Evolutionary conservation across 1,140 invertebrate genomes (phyloP), one percentile per base, ranked within the genome.

Genomic region (Hirudo medicinalis): DNA sequence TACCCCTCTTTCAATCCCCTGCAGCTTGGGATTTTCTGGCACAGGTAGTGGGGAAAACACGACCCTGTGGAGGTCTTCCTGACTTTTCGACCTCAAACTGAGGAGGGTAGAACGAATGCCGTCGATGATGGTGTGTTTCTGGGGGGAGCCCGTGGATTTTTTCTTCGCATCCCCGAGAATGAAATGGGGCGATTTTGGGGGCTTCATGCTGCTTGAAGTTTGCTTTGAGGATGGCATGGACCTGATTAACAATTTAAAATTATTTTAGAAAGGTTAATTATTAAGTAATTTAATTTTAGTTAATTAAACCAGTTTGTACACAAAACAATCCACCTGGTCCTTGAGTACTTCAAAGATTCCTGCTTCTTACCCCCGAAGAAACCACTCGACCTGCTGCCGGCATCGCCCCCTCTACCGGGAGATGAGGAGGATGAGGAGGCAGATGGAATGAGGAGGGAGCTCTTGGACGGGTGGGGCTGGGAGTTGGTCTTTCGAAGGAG

Each of bases 401-500:
- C 22, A 13, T 22, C 22, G 15, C 11, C 22, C 11, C 22, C 11
- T 49, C 43, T 49, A 9, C 43, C 43, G 11, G 57, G 29, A 11
- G 57, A 63, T 25, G 57, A 63, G 8, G 57, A 63, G 22, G 6
- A 57, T 9, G 54, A 63, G 5, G 57, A n/a, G n/a, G 49, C 67
- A 43, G 74, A 74, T 9, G 22, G 49, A 40, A 72, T 72, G 43
- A 73, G 73, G 60, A 32, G 29, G 11, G 57, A 25, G 20, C 57
- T 77, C 72, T 70, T 78, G 76, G 73, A 72, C 74, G 77, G 80
- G 75, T 72, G 78, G 60, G 80, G 80, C 72, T 81, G 80, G 3
- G 78, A 80, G 13, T 83, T 76, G 9, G 83, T 83, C 77, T 85
- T 84, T 70, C 82, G 76, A 54, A 82, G 70, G 78, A 43, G 74